phyloP scores from a whole-genome alignment of 2,888 invertebrate genomes.

The Papilio gigon region DNA sequence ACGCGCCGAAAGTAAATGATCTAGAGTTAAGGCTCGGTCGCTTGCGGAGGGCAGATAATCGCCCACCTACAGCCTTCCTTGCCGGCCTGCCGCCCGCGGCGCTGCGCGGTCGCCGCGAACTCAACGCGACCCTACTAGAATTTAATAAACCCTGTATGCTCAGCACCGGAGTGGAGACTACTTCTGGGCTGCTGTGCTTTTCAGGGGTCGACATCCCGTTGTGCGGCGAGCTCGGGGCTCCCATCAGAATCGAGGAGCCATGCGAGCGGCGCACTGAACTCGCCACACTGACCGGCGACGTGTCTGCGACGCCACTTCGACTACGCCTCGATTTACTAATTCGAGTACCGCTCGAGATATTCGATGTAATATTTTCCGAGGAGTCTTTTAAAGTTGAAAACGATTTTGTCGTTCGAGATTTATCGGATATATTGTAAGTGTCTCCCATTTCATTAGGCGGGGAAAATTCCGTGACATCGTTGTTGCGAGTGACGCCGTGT shows the following conservation, averaged over 20 bases:
- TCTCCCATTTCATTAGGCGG: neutral
- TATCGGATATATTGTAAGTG: neutral
- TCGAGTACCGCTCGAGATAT: slow-evolving; percentile 1
- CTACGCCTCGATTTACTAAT: neutral
- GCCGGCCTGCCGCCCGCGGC: slow-evolving; percentile 39
- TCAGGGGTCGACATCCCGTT: slow-evolving; percentile 63
- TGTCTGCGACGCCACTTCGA: neutral
- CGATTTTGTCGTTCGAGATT: slow-evolving; percentile 26
- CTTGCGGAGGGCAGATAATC: slow-evolving; percentile 47
- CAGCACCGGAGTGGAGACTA: slow-evolving; percentile 65
- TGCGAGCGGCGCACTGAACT: neutral
- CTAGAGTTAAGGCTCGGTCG: slow-evolving; percentile 52
- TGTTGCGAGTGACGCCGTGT: neutral
- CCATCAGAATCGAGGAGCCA: slow-evolving; percentile 25
- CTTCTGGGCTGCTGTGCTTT: slow-evolving; percentile 58
- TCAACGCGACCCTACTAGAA: slow-evolving; percentile 54
- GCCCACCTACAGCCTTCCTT: slow-evolving; percentile 59
- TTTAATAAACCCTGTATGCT: slow-evolving; percentile 66
- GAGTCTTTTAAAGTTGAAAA: neutral
- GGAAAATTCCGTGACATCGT: neutral
- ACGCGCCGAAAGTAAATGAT: slow-evolving; percentile 46
- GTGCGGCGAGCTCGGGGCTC: slow-evolving; percentile 34
- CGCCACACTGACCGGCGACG: neutral
- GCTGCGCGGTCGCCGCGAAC: slow-evolving; percentile 45
- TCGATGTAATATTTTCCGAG: slow-evolving; percentile 7